Percentiles rank a stretch among this genome's conserved stretches.
Conservation (phyloP, 53 echinoderm and acorn worm genomes). For the Crossaster papposus region DNA sequence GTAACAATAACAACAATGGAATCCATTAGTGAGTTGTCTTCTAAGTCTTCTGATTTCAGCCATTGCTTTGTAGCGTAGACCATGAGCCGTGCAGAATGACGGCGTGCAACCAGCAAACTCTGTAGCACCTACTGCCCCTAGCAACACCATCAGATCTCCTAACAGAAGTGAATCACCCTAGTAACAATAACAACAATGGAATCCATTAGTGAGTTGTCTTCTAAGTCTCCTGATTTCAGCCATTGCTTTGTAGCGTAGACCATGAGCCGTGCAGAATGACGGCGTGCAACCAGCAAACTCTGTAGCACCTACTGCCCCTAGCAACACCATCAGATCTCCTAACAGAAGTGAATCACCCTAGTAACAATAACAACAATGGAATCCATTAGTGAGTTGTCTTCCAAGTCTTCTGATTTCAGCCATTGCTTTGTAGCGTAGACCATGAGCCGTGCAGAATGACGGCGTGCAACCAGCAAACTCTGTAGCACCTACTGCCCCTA, state of each 20-base stretch:
- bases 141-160: constrained; percentile 95
- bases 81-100: constrained; percentile 87
- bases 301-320: too few species aligned
- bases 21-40: too few species aligned
- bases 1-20: too few species aligned
- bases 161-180: constrained; percentile 78
- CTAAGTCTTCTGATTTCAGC: constrained; percentile 90
- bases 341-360: too few species aligned
- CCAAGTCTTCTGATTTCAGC: constrained; percentile 90
- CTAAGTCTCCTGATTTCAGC: not conserved
- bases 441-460: constrained; percentile 87
- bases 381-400: too few species aligned
- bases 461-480: constrained; percentile 88
- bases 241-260: too few species aligned
- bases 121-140: constrained; percentile 91
- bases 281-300: too few species aligned
- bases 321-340: too few species aligned
- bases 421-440: constrained; percentile 96
- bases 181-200: not conserved
- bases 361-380: too few species aligned
- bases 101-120: constrained; percentile 88
- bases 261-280: too few species aligned
- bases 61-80: constrained; percentile 96
- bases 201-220: not conserved
- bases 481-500: constrained; percentile 91